Base-by-base conservation (phyloP, 2,888 invertebrate genomes). In the Aphrophora alni region DNA sequence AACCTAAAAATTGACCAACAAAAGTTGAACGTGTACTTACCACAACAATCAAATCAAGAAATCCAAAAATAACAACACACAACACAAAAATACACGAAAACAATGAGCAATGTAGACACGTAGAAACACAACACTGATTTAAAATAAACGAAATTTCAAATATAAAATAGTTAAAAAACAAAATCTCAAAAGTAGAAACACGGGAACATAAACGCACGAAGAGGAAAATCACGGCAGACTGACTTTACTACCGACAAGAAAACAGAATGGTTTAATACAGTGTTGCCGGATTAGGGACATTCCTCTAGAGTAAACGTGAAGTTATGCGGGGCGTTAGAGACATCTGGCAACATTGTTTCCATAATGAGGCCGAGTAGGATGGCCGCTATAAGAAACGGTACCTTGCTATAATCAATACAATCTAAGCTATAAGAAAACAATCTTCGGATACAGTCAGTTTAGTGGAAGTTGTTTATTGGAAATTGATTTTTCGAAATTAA, bases 321-420 rank as follows among this genome's bases (percentile, higher is more conserved):
- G 59, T 5, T n/a, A 59, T 59, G 59, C 59, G 21, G 7, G 59
- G 14, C 59, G 59, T 59, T 21, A 2, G n/a, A 21, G 5, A 4
- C 3, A n/a, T 5, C 21, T 21, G 59, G 59, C 59, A 59, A 59
- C 59, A 14, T 10, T 21, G 59, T 59, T 2, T 2, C 59, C 59
- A 59, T 21, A 59, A 59, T 59, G 59, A 59, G 59, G 59, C 59
- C 59, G 59, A 21, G 59, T 21, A 59, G 59, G 59, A 59, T 59
- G 59, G 59, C 59, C 59, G 59, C 59, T 44, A 44, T 44, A 21
- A n/a, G 59, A n/a, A 59, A 59, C 59, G 59, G 59, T 59, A 59
- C 59, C 59, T 59, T 10, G 59, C 59, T 59, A 21, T 21, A 59
- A 59, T 21, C 59, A 44, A 44, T 44, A 44, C 44, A 14, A 44